Conservation (phyloP, 2,113 vertebrate species). For the Oryzias curvinotus region DNA sequence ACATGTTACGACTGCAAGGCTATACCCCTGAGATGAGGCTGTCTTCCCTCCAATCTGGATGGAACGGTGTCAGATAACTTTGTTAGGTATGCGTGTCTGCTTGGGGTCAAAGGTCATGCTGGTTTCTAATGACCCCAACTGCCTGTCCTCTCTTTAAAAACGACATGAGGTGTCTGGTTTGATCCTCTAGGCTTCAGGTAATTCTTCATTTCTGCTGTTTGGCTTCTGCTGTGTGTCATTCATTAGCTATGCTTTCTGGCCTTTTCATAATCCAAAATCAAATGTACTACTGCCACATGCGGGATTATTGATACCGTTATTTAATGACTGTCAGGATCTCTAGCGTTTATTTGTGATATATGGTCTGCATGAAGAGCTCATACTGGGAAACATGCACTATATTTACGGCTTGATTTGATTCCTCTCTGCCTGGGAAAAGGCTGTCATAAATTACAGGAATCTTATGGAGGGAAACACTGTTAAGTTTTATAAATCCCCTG, state of each 20-base stretch:
- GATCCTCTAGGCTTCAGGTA: slow-evolving; percentile 10
- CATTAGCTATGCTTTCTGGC: slow-evolving; percentile 46
- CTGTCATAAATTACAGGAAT: slow-evolving; percentile 65
- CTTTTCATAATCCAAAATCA: slow-evolving; percentile 60
- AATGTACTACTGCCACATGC: slow-evolving; percentile 57
- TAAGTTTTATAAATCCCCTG: slow-evolving; percentile 53
- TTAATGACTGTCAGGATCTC: slow-evolving; percentile 64
- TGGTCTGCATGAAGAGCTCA: slow-evolving; percentile 41
- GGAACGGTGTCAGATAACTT: slow-evolving; percentile 40
- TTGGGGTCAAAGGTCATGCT: slow-evolving; percentile 42
- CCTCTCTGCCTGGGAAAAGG: slow-evolving; percentile 51
- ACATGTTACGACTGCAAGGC: slow-evolving; percentile 32
- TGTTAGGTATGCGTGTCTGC: slow-evolving; percentile 51
- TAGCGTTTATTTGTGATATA: slow-evolving; percentile 64
- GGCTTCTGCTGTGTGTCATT: slow-evolving; percentile 31
- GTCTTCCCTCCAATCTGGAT: slow-evolving; percentile 14
- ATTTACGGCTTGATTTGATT: slow-evolving; percentile 74
- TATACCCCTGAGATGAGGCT: slow-evolving; percentile 35
- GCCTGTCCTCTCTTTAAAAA: slow-evolving; percentile 9
- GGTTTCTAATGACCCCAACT: slow-evolving; percentile 22
- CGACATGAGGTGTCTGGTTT: slow-evolving; percentile 17
- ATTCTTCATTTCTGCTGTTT: slow-evolving; percentile 36
- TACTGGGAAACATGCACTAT: slow-evolving; percentile 60
- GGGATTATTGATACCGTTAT: slow-evolving; percentile 68
- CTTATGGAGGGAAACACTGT: slow-evolving; percentile 45